Conservation (phyloP, 2,888 invertebrate genomes). For the Dryomyza anilis region DNA sequence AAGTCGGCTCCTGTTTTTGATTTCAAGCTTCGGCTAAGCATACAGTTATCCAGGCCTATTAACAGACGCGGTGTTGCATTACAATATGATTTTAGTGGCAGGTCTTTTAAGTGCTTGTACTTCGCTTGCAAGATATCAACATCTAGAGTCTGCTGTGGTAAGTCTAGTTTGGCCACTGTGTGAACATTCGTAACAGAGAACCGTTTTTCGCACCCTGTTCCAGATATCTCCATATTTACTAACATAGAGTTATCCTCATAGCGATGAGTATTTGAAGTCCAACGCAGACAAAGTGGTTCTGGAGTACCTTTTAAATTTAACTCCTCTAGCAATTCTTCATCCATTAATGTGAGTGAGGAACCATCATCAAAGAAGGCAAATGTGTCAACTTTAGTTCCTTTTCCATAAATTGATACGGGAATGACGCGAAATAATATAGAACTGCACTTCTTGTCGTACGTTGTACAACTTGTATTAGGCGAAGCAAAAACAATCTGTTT, state of each 20-base stretch:
- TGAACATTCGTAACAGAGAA: too few relatives aligned
- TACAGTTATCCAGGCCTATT: background rate
- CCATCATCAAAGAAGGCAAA: constrained; percentile 34
- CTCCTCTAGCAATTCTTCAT: background rate
- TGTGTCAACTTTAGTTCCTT: constrained; percentile 26
- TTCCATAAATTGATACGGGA: constrained; percentile 30
- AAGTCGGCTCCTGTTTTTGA: too few relatives aligned
- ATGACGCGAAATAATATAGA: constrained; percentile 28
- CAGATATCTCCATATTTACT: background rate
- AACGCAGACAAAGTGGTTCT: constrained; percentile 28
- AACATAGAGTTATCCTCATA: background rate
- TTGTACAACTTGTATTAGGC: too few relatives aligned
- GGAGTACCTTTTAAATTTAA: constrained; percentile 25
- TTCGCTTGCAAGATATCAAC: too few relatives aligned
- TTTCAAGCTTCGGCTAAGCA: constrained; percentile 21
- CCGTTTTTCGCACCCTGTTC: too few relatives aligned
- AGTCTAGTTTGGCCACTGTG: too few relatives aligned
- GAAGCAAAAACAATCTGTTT: background rate
- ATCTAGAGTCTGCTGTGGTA: too few relatives aligned
- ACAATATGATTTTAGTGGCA: too few relatives aligned
- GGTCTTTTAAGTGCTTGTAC: too few relatives aligned
- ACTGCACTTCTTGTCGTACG: background rate
- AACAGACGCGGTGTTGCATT: background rate
- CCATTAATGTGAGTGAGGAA: constrained; percentile 27
- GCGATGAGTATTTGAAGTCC: background rate